Conservation (phyloP, 2,113 vertebrate species). For the Lepisosteus oculatus region DNA sequence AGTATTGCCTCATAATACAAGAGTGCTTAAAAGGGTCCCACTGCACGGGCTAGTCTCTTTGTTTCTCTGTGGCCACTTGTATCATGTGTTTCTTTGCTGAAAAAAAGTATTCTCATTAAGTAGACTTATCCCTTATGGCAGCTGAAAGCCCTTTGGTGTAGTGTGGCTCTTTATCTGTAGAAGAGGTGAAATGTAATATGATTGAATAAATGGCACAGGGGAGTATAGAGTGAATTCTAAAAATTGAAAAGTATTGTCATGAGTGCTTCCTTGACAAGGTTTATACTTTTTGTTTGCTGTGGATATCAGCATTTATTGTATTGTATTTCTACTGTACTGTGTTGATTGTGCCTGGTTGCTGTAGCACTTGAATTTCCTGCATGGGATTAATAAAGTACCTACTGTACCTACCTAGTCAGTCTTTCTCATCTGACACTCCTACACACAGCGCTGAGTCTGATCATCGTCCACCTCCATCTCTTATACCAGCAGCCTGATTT, state of each 20-base stretch:
- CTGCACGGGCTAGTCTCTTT: constrained; percentile 15
- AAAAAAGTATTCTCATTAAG: constrained; percentile 24
- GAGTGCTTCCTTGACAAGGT: too few relatives aligned
- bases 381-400: too few relatives aligned
- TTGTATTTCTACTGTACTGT: too few relatives aligned
- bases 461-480: too few relatives aligned
- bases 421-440: too few relatives aligned
- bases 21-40: constrained; percentile 19
- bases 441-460: too few relatives aligned
- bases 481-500: too few relatives aligned
- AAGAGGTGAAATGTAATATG: constrained; percentile 5
- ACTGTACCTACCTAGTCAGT: too few relatives aligned
- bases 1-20: constrained; percentile 6
- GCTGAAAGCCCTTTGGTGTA: constrained; percentile 8
- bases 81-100: constrained; percentile 12
- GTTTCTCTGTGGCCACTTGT: constrained; percentile 16
- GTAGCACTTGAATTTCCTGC: too few relatives aligned
- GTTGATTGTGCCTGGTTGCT: too few relatives aligned
- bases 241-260: constrained; percentile 4
- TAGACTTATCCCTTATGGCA: constrained; percentile 2
- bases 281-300: too few relatives aligned
- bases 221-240: neutral
- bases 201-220: neutral
- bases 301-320: too few relatives aligned
- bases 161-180: neutral